Evolutionary conservation across 2,797 vertebrate species (phyloP).

Genomic region (Acridotheres tristis): DNA sequence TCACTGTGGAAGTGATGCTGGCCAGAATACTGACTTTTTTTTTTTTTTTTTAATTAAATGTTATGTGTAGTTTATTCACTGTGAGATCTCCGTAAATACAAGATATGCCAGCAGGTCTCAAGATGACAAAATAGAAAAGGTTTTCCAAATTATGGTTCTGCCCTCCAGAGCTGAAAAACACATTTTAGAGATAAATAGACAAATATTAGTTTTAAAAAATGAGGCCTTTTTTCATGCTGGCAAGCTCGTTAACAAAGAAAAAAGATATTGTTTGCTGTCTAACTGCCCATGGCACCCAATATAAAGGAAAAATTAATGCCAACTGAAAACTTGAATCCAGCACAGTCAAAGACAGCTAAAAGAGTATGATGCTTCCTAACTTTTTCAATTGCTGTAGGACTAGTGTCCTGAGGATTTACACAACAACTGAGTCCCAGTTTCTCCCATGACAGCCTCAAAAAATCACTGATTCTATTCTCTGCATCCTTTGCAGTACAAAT

Average conservation of each 20-base stretch:
- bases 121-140: not conserved
- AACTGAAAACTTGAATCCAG: not conserved
- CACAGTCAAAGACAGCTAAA: not conserved
- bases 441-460: not conserved
- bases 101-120: not conserved
- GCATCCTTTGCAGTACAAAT: not conserved
- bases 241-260: not conserved
- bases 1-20: not conserved
- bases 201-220: conserved; percentile 19
- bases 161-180: conserved; percentile 14
- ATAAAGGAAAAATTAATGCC: not conserved
- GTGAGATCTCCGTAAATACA: not conserved
- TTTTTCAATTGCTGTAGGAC: not conserved
- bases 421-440: not conserved
- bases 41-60: not conserved
- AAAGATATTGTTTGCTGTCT: not conserved
- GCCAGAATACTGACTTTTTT: not conserved
- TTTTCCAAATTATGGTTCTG: conserved; percentile 2
- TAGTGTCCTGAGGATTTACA: not conserved
- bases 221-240: not conserved
- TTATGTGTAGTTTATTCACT: not conserved
- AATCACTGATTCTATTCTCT: not conserved
- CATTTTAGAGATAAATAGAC: conserved; percentile 44
- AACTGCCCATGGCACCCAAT: not conserved
- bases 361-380: not conserved